Conservation (phyloP, 2,888 invertebrate genomes). For the Bellardia bayeri region DNA sequence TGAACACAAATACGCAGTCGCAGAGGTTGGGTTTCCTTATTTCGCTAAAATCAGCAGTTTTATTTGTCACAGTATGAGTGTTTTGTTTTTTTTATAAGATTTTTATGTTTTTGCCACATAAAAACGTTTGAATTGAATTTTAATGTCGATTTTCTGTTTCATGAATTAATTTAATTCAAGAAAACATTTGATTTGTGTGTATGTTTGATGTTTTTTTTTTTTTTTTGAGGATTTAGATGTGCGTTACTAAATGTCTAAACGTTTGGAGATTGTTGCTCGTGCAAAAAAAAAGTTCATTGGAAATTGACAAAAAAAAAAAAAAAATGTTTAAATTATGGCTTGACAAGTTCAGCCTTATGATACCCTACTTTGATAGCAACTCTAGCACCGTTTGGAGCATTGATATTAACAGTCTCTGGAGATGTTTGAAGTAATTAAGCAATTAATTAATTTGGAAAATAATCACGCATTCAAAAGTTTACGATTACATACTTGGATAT, state of each 20-base stretch:
- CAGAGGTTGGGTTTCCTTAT: conserved; percentile 70
- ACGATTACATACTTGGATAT: too few relatives aligned
- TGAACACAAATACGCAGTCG: conserved; percentile 53
- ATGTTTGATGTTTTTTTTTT: not conserved
- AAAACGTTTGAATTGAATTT: conserved; percentile 58
- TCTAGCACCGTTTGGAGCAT: not conserved
- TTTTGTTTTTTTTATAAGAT: not conserved
- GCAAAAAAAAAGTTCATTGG: conserved; percentile 13
- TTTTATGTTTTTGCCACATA: conserved; percentile 39
- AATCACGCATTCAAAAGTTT: not conserved
- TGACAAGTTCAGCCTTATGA: conserved; percentile 6
- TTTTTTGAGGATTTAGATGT: conserved; percentile 3
- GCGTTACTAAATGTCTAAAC: conserved; percentile 53
- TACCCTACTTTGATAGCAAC: conserved; percentile 9
- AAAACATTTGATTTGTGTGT: conserved; percentile 30
- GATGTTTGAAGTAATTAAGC: conserved; percentile 14
- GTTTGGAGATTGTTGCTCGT: conserved; percentile 42
- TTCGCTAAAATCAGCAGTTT: conserved; percentile 63
- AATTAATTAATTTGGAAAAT: conserved; percentile 10
- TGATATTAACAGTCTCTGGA: not conserved
- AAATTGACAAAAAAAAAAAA: conserved; percentile 14
- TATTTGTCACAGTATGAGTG: not conserved
- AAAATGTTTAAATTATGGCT: conserved; percentile 8
- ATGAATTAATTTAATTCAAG: conserved; percentile 53
- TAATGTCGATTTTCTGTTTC: conserved; percentile 38